phyloP scores from a whole-genome alignment of 2,888 invertebrate species.

The Pandemis heparana region DNA sequence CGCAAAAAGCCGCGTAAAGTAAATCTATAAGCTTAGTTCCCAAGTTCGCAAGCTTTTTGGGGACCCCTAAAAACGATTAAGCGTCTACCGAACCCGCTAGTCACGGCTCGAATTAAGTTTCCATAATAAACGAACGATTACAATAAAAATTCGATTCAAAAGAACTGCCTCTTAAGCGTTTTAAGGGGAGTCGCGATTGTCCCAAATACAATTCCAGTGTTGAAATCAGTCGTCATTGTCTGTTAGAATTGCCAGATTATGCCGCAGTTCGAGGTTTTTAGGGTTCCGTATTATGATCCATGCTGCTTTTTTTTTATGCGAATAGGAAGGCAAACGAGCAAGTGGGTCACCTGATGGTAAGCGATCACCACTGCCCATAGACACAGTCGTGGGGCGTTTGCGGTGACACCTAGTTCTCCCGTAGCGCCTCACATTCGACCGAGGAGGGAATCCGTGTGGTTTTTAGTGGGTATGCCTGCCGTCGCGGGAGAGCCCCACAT shows the following conservation, averaged over 20 bases:
- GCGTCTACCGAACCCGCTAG: constrained; percentile 5
- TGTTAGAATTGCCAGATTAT: constrained; percentile 16
- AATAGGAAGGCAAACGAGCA: too few relatives aligned
- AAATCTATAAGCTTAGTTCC: too few relatives aligned
- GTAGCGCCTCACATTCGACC: too few relatives aligned
- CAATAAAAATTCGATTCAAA: constrained; percentile 8
- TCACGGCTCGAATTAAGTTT: constrained; percentile 12
- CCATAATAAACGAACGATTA: constrained; percentile 14
- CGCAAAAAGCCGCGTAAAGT: too few relatives aligned
- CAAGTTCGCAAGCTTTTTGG: neutral
- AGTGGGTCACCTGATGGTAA: too few relatives aligned
- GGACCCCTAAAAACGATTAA: neutral
- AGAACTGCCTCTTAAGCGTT: constrained; percentile 18
- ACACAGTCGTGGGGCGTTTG: too few relatives aligned
- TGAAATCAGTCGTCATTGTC: constrained; percentile 18
- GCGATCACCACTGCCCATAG: too few relatives aligned
- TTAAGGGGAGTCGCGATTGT: constrained; percentile 16
- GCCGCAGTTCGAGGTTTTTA: neutral
- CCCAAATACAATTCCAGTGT: constrained; percentile 20
- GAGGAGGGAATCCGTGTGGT: too few relatives aligned
- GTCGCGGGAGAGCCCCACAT: too few relatives aligned
- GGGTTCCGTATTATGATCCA: neutral
- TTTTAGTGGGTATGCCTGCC: too few relatives aligned
- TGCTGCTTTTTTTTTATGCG: too few relatives aligned
- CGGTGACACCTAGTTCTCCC: too few relatives aligned